Base-by-base conservation (phyloP, 2,888 invertebrate species). In the Trichopria drosophilae region DNA sequence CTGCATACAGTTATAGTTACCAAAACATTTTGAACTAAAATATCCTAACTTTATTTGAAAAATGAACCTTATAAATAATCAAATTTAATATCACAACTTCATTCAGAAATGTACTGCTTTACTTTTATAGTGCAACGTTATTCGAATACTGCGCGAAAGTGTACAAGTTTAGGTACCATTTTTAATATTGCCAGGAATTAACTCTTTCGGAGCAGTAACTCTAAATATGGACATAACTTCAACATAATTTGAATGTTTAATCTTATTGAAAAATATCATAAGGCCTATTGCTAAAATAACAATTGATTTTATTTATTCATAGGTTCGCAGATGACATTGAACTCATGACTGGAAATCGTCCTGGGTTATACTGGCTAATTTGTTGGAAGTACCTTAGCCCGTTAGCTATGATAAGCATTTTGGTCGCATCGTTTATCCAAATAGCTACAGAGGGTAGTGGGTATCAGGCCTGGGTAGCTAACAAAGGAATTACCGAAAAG, bases 311-410 rank as follows among this genome's bases (percentile, higher is more conserved):
- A n/a, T n/a, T n/a, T n/a, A n/a, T n/a, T n/a, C n/a, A n/a, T 68
- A 92, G 92, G 77, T 94, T 94, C 72, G 89, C 92, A 3, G 92
- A 94, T 69, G 95, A 95, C 74, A 93, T 95, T 56, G 92, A 95
- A 76, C 81, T 92, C 76, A 96, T 96, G 95, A 94, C 93, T 1
- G 94, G 95, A 3, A 85, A 84, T 36, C 82, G 92, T 18, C 93
- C 94, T 0, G 88, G 88, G 1, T 79, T 90, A 23, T 96, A 93
- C 75, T 95, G 94, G 94, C 79, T 92, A 69, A 84, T 93, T 61
- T 95, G 93, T 76, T 96, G 95, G 95, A 92, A 94, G 74, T 95
- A 93, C 71, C 78, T 95, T 9, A 92, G 93, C 2, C 95, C 95
- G 0, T 69, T 87, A 50, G 92, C 93, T 0, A 93, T 94, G 93